Evolutionary conservation across 2,888 invertebrate species (phyloP), one percentile per base, ranked within the genome.

Genomic region (Operophtera brumata): DNA sequence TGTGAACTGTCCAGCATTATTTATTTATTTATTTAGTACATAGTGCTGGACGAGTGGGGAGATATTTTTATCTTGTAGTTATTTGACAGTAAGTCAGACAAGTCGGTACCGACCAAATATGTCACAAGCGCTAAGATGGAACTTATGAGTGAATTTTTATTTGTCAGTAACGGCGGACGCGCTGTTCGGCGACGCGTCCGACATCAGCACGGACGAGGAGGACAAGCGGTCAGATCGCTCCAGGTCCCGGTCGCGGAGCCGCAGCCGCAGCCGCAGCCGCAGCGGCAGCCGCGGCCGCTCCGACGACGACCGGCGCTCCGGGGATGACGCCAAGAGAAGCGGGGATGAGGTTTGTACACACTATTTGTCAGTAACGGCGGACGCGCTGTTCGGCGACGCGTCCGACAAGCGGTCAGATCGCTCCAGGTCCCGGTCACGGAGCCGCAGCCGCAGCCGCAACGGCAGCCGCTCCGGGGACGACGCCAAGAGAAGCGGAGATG

Each of bases 141-240:
- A n/a, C n/a, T n/a, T n/a, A n/a, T n/a, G n/a, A n/a, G n/a, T n/a
- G n/a, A n/a, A n/a, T n/a, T 10, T 32, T 1, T 12, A 37, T 37
- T 20, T 11, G n/a, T 54, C 80, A 91, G 94, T 94, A 46, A 94
- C 94, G 28, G 96, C 96, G 0, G 95, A 95, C 62, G 96, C 96
- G 7, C 90, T 98, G 26, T 98, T 98, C 83, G 98, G 98, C 9
- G 97, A 97, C 85, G 97, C 97, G 11, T 95, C 97, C 59, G 97
- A 97, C 78, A 97, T 97, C 41, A 97, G 96, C 76, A 94, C 95
- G 6, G 97, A 97, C 64, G 96, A 96, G 66, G 96, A 95, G 54
- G 77, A 75, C 54, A 86, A 86, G 66, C 82, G 72, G 10, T 76
- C 73, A 6, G 39, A 43, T 25, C 61, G 71, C 14, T 73, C 75